phyloP scores from a whole-genome alignment of 2,113 vertebrate genomes.

The Columbina picui region DNA sequence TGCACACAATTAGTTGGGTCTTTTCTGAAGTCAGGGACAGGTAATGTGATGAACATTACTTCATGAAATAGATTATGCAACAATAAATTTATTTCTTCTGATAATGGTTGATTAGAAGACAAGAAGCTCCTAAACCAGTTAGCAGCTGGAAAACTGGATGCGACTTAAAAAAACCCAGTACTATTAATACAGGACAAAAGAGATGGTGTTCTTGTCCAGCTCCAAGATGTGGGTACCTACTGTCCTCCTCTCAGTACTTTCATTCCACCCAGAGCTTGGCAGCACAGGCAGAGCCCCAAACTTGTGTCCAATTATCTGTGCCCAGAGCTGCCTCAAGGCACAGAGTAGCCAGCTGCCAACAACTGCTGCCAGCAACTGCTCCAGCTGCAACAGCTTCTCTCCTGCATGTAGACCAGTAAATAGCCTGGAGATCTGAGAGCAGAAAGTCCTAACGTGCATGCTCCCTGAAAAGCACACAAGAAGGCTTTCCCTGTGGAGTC shows the following conservation, averaged over 20 bases:
- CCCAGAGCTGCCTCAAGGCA: neutral
- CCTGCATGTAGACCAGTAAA: neutral
- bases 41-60: neutral
- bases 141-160: neutral
- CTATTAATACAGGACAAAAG: neutral
- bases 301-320: accelerated
- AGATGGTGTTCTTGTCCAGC: neutral
- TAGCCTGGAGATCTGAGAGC: neutral
- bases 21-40: neutral
- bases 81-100: neutral
- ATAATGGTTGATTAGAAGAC: neutral
- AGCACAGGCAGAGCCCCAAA: neutral
- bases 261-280: neutral
- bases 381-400: neutral
- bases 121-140: neutral
- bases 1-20: neutral
- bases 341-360: neutral
- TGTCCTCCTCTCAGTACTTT: neutral
- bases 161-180: neutral
- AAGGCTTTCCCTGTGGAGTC: neutral
- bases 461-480: neutral
- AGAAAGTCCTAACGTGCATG: neutral
- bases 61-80: neutral
- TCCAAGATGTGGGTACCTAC: neutral
- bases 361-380: neutral